Percentiles rank a stretch among this genome's conserved stretches.
Conservation (phyloP, 2,797 vertebrate genomes). For the Caiman crocodilus region DNA sequence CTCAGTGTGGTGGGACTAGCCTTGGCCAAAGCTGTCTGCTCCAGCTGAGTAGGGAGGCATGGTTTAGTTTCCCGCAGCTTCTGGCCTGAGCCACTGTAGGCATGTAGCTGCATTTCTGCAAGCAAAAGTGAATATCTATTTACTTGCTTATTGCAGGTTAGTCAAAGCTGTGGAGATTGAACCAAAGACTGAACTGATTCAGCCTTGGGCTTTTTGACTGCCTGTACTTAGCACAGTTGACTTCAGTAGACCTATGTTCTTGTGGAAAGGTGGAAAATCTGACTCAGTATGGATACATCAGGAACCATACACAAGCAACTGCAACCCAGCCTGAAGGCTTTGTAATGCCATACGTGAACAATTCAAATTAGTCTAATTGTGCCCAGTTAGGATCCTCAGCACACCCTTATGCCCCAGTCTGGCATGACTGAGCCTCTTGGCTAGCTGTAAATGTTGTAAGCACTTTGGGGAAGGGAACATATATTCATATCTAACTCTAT, state of each 20-base stretch:
- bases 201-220: too few relatives aligned
- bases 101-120: too few relatives aligned
- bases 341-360: not conserved
- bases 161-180: too few relatives aligned
- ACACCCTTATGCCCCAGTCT: not conserved
- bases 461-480: not conserved
- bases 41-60: too few relatives aligned
- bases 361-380: conserved; percentile 52
- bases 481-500: not conserved
- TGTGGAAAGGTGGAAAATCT: conserved; percentile 64
- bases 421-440: not conserved
- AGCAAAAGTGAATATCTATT: too few relatives aligned
- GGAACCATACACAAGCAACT: conserved; percentile 40
- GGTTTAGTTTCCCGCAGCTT: too few relatives aligned
- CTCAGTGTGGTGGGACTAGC: too few relatives aligned
- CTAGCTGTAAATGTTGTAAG: conserved; percentile 6
- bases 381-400: conserved; percentile 56
- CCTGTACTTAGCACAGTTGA: too few relatives aligned
- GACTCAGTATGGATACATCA: conserved; percentile 45
- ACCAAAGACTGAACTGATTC: too few relatives aligned
- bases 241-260: not conserved
- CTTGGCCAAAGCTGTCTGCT: too few relatives aligned
- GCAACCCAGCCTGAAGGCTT: conserved; percentile 54
- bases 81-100: too few relatives aligned
- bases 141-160: too few relatives aligned